phyloP scores from a whole-genome alignment of 2,113 vertebrate species.

The Oreochromis niloticus region DNA sequence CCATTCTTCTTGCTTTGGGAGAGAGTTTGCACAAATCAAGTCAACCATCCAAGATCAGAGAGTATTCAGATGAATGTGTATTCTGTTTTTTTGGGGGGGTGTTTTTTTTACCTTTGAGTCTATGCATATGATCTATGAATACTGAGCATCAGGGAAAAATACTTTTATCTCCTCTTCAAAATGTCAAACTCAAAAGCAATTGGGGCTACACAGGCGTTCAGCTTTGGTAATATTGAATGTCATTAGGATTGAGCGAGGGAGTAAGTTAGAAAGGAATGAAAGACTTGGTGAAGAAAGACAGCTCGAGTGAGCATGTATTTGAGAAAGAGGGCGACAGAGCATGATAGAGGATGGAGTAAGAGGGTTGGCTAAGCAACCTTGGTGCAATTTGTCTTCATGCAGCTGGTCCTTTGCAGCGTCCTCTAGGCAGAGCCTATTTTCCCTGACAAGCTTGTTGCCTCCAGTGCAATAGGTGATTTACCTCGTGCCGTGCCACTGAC shows the following conservation, averaged over 20 bases:
- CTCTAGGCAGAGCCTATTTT: conserved; percentile 39
- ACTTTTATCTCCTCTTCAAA: conserved; percentile 35
- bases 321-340: conserved; percentile 20
- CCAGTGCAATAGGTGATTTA: conserved; percentile 59
- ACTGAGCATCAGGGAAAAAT: conserved; percentile 4
- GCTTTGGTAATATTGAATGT: conserved; percentile 7
- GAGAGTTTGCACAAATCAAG: conserved; percentile 37
- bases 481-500: conserved; percentile 27
- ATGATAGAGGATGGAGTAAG: conserved; percentile 41
- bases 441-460: conserved; percentile 58
- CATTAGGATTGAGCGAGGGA: background rate
- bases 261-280: conserved; percentile 14
- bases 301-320: conserved; percentile 19
- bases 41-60: conserved; percentile 38
- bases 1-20: conserved; percentile 13
- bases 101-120: background rate
- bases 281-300: conserved; percentile 18
- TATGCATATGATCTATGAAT: background rate
- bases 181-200: conserved; percentile 31
- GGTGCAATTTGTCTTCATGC: conserved; percentile 56
- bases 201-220: background rate
- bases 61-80: background rate
- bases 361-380: conserved; percentile 47
- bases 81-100: background rate
- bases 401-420: conserved; percentile 4